Evolutionary conservation across 2,888 invertebrate genomes (phyloP).

Genomic region (Scrobipalpa atriplicella): DNA sequence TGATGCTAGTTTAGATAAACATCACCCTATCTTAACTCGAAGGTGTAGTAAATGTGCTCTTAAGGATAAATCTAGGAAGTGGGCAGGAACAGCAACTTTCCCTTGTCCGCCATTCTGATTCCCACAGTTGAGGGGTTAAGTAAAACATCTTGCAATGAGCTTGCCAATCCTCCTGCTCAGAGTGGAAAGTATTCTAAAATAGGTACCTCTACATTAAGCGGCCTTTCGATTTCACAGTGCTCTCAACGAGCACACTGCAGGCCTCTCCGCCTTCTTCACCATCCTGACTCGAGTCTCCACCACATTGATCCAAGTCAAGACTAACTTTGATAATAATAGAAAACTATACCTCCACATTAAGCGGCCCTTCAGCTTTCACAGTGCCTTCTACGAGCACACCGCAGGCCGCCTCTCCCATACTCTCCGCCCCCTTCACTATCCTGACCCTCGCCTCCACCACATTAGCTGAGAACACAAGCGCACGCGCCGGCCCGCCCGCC

Average conservation of each 20-base stretch:
- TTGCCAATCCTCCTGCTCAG: not conserved
- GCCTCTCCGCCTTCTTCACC: constrained; percentile 81
- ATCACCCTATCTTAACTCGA: too few relatives aligned
- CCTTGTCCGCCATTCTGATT: too few relatives aligned
- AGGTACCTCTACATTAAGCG: constrained; percentile 90
- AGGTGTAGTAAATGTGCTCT: too few relatives aligned
- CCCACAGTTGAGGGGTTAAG: too few relatives aligned
- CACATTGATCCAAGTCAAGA: too few relatives aligned
- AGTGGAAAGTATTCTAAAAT: not conserved
- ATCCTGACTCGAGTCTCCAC: constrained; percentile 85
- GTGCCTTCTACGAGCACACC: constrained; percentile 89
- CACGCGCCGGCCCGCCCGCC: constrained; percentile 86
- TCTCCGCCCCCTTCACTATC: constrained; percentile 79
- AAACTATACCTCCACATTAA: constrained; percentile 93
- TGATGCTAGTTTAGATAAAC: too few relatives aligned
- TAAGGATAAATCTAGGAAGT: too few relatives aligned
- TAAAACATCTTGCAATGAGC: too few relatives aligned
- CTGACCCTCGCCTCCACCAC: constrained; percentile 85
- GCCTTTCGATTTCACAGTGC: constrained; percentile 91
- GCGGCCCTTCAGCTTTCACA: constrained; percentile 90
- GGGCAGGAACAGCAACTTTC: too few relatives aligned
- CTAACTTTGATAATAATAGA: too few relatives aligned
- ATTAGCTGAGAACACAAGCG: constrained; percentile 87
- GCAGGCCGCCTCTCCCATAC: constrained; percentile 88
- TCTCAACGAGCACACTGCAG: constrained; percentile 89